Evolutionary conservation across 2,888 invertebrate genomes (phyloP).

Genomic region (Phyllotreta striolata): DNA sequence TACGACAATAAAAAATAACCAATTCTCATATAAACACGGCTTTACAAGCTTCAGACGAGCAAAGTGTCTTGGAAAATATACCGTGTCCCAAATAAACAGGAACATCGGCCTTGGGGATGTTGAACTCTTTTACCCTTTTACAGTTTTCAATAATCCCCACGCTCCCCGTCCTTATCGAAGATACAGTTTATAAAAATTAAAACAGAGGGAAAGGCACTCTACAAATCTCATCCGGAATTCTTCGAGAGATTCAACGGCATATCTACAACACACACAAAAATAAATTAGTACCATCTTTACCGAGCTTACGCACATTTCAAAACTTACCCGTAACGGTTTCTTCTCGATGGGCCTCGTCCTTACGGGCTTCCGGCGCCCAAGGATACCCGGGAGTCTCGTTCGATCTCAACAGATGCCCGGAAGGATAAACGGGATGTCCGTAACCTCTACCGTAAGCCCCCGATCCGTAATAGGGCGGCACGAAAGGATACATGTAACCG

Average conservation of each 20-base stretch:
- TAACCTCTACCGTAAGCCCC: conserved; percentile 51
- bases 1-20: too few species aligned
- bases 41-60: conserved; percentile 23
- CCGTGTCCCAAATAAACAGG: too few species aligned
- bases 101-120: too few species aligned
- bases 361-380: conserved; percentile 63
- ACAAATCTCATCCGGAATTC: conserved; percentile 70
- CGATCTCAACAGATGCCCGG: conserved; percentile 59
- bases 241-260: conserved; percentile 90
- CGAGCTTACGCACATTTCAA: neutral
- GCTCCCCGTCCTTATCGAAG: neutral
- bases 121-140: too few species aligned
- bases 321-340: conserved; percentile 67
- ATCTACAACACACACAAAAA: conserved; percentile 70
- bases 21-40: neutral
- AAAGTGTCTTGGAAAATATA: neutral
- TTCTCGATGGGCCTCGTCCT: conserved; percentile 63
- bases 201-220: conserved; percentile 50
- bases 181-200: conserved; percentile 12
- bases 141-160: too few species aligned
- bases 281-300: too few species aligned
- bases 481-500: conserved; percentile 59
- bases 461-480: conserved; percentile 54
- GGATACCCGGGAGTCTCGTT: conserved; percentile 64
- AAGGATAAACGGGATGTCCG: conserved; percentile 52